Conservation (phyloP, 1,140 invertebrate species). For the Hylaeus anthracinus region DNA sequence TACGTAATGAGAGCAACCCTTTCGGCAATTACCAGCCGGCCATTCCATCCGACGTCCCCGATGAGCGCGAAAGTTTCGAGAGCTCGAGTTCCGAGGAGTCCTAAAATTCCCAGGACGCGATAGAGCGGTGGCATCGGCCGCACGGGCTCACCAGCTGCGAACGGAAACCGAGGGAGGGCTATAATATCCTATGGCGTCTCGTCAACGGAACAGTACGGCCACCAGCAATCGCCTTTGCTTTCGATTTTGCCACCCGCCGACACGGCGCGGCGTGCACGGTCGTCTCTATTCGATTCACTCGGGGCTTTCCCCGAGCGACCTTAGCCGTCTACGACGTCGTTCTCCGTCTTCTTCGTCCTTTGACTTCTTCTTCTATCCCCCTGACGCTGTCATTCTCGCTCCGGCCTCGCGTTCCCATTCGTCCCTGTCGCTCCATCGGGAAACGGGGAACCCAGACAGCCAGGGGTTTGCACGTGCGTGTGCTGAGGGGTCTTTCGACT, state of each 20-base stretch:
- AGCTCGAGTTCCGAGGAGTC: conserved; percentile 15
- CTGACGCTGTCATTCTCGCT: background rate
- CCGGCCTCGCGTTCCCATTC: background rate
- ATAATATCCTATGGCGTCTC: conserved; percentile 23
- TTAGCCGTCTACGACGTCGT: background rate
- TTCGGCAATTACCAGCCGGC: background rate
- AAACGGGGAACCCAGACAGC: conserved; percentile 27
- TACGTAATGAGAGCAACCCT: background rate
- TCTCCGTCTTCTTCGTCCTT: conserved; percentile 4
- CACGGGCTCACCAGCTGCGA: background rate
- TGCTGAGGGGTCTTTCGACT: conserved; percentile 32
- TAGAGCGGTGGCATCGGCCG: background rate
- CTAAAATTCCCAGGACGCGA: conserved; percentile 13
- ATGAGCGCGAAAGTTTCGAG: background rate
- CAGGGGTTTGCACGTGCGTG: conserved; percentile 16
- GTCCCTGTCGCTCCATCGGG: background rate
- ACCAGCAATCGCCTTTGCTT: conserved; percentile 64
- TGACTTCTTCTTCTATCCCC: background rate
- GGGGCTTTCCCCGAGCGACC: conserved; percentile 43
- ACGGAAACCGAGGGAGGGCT: background rate
- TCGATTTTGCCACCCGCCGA: conserved; percentile 51
- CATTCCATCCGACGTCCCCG: background rate
- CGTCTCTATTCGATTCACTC: conserved; percentile 48
- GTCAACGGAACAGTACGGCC: conserved; percentile 59
- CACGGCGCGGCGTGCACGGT: conserved; percentile 4